These are phyloP conservation scores for Chionoecetes opilio DNA, from an alignment of 1,140 invertebrate genomes.

Conservation along the genomic window DNA sequence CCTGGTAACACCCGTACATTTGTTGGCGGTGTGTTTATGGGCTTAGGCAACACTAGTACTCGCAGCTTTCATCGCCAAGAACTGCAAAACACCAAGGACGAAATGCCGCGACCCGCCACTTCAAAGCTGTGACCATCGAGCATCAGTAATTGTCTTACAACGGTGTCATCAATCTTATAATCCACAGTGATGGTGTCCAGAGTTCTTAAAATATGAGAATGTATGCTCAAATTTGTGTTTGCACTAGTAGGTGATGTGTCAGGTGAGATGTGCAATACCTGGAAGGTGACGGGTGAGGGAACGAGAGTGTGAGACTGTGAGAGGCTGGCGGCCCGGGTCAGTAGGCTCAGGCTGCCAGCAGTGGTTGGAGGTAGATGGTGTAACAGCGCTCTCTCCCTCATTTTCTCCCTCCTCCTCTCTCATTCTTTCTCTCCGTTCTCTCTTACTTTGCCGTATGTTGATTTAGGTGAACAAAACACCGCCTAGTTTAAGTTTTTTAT, in stretches of 20 bases:
- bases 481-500: neutral
- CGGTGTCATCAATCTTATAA: neutral
- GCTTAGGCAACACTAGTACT: constrained; percentile 35
- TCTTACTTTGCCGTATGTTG: neutral
- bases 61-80: constrained; percentile 50
- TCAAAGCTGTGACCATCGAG: constrained; percentile 49
- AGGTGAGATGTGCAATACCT: constrained; percentile 1
- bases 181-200: neutral
- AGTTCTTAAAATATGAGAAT: neutral
- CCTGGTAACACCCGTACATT: constrained; percentile 29
- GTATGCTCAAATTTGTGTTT: neutral
- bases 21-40: neutral
- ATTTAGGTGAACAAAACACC: neutral
- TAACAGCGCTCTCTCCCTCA: neutral
- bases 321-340: no score
- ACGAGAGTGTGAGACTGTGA: constrained; percentile 24
- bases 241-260: neutral
- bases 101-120: neutral
- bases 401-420: neutral
- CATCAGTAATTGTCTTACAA: neutral
- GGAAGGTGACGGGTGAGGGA: constrained; percentile 14
- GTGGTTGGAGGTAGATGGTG: constrained; percentile 16
- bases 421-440: neutral
- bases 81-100: constrained; percentile 56
- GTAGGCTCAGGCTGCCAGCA: constrained; percentile 55